Base-by-base conservation (phyloP, 2,888 invertebrate species). In the Microplitis manilae region DNA sequence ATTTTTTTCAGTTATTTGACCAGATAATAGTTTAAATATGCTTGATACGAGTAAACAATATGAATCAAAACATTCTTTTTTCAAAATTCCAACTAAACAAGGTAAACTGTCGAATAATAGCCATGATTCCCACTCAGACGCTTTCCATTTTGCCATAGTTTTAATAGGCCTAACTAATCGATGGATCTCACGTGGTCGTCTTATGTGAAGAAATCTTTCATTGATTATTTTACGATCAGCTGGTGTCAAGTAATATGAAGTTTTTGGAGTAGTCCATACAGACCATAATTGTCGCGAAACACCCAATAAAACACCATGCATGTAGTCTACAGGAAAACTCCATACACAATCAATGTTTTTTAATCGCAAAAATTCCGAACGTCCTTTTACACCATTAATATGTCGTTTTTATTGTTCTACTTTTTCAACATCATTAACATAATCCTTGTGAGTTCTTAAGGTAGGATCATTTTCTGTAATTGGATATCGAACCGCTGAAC, bases 291-390 rank as follows among this genome's bases (percentile, higher is more conserved):
- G 77, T 65, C 50, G 67, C 65, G 74, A 71, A 40, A 77, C 75
- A 2, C 79, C 79, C 9, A 79, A 76, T 13, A 79, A 67, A 6
- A 81, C 65, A 40, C 67, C 73, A 61, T 81, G 79, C 71, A 79
- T 72, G 38, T 80, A 80, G 17, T 80, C 80, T 6, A 40, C 60
- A 39, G 78, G 77, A 20, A 77, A 77, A 17, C 79, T 76, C 75
- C 71, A 72, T 2, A 80, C 67, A 40, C 73, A 74, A 62, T 80
- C 80, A 62, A 80, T 77, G 68, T 75, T 9, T 65, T 38, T 41
- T 15, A 79, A 62, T 41, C 15, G 20, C 20, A 20, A 9, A 17
- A 80, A 67, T 5, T 40, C 72, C 2, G 72, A 60, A 40, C 38
- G 6, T 8, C 77, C 78, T 77, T 79, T 80, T 39, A 78, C 78